These are phyloP conservation scores for Ichneumoninae sp. DNA, from an alignment of 2,888 invertebrate genomes.

Conservation along the genomic window DNA sequence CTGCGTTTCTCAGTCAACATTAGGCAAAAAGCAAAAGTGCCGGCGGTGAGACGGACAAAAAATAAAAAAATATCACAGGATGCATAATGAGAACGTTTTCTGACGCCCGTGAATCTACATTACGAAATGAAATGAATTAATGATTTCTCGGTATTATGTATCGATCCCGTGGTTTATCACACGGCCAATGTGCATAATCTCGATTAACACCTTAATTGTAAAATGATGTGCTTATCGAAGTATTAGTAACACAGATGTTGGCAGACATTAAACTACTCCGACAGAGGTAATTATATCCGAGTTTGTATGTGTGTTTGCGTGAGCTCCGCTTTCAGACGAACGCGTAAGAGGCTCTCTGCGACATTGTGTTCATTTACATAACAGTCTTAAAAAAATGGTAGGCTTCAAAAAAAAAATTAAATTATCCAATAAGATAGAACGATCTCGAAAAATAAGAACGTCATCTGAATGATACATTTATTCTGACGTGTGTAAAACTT, in stretches of 20 bases:
- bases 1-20: conserved; percentile 1
- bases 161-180: background rate
- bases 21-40: background rate
- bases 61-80: background rate
- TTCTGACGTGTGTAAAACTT: background rate
- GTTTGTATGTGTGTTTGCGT: background rate
- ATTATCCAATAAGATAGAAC: background rate
- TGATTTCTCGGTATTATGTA: background rate
- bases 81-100: conserved; percentile 4
- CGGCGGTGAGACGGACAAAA: background rate
- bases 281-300: background rate
- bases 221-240: background rate
- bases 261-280: background rate
- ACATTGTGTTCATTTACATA: background rate
- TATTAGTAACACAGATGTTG: background rate
- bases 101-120: background rate
- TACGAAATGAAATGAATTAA: background rate
- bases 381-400: background rate
- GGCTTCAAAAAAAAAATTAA: no score
- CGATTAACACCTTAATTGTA: background rate
- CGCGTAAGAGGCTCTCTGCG: background rate
- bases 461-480: conserved; percentile 1
- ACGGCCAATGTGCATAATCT: background rate
- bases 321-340: background rate
- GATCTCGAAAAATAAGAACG: background rate